phyloP scores from a whole-genome alignment of 2,797 vertebrate species.

The Notolabrus celidotus region DNA sequence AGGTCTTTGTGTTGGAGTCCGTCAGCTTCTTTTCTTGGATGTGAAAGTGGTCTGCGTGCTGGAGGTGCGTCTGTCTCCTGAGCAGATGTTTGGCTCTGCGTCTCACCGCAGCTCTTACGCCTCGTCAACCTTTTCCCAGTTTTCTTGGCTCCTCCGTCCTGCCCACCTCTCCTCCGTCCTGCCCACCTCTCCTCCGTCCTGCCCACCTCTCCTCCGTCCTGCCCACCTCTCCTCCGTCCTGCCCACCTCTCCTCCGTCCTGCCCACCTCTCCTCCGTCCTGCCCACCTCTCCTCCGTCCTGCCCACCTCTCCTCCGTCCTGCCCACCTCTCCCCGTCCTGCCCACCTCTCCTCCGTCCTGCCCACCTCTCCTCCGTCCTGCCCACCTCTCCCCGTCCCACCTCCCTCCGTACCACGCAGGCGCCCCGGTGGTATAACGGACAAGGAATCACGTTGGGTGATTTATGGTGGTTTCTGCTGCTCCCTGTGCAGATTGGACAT shows the following conservation, averaged over 20 bases:
- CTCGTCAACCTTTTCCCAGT: conserved; percentile 46
- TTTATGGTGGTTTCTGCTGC: conserved; percentile 55
- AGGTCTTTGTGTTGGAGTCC: not conserved
- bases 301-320: no score
- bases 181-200: no score
- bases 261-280: no score
- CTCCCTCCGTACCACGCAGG: conserved; percentile 53
- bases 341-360: no score
- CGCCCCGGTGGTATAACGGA: conserved; percentile 23
- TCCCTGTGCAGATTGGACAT: conserved; percentile 49
- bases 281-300: no score
- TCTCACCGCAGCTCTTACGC: conserved; percentile 46
- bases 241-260: no score
- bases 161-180: no score
- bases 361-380: conserved; percentile 30
- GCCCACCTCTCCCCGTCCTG: no score
- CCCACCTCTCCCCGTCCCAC: conserved; percentile 21
- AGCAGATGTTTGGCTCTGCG: conserved; percentile 57
- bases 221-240: no score
- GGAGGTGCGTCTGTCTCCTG: conserved; percentile 42
- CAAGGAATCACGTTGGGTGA: conserved; percentile 53
- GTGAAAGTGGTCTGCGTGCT: conserved; percentile 8
- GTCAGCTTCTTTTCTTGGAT: conserved; percentile 4
- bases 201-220: no score
- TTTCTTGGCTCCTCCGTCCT: conserved; percentile 23